Evolutionary conservation across 1,140 invertebrate genomes (phyloP).

Genomic region (Rhopalosiphum maidis): DNA sequence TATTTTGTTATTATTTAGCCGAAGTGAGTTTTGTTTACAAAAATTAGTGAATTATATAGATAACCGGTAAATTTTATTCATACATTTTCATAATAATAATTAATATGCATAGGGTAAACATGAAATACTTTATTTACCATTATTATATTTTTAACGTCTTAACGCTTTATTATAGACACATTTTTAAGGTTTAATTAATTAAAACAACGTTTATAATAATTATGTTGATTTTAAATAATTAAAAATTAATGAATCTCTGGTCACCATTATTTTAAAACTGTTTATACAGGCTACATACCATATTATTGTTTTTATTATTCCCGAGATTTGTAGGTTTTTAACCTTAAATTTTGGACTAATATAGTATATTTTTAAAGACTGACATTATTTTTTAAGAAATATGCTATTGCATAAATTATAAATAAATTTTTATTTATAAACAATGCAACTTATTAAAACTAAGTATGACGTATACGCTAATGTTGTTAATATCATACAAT

Average conservation of each 20-base stretch:
- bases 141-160: neutral
- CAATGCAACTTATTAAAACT: no score
- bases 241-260: neutral
- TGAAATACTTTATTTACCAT: neutral
- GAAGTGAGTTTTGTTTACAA: no score
- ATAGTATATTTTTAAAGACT: neutral
- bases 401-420: no score
- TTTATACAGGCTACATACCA: neutral
- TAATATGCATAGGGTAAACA: neutral
- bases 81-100: no score
- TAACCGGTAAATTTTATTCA: no score
- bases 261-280: neutral
- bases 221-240: constrained; percentile 3
- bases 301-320: neutral
- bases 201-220: neutral
- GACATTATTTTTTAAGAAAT: neutral
- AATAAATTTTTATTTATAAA: no score
- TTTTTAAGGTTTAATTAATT: neutral
- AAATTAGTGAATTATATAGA: no score
- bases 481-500: no score
- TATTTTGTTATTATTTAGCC: no score
- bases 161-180: neutral
- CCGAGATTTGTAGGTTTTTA: neutral
- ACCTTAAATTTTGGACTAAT: neutral
- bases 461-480: no score